These are phyloP conservation scores for Drosophila phalerata DNA, from an alignment of 2,888 invertebrate genomes.

Conservation along the genomic window DNA sequence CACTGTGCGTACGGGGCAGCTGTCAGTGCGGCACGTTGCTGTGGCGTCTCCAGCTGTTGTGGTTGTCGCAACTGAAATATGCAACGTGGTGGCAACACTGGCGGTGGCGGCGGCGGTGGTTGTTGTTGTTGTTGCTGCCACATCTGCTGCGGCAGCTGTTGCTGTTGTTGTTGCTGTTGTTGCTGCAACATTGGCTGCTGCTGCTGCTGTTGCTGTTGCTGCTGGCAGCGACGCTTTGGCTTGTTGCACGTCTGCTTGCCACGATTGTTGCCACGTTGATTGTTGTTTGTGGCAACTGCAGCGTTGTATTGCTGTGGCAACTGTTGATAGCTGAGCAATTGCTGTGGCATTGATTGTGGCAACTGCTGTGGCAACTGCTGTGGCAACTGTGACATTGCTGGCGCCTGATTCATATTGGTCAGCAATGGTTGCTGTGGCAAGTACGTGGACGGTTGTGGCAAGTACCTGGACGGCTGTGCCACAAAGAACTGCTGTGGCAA, in stretches of 20 bases:
- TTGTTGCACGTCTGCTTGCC: slow-evolving; percentile 1
- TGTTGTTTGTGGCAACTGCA: not conserved
- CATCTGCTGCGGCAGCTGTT: not conserved
- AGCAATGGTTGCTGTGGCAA: not conserved
- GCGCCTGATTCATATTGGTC: no score
- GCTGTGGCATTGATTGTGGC: not conserved
- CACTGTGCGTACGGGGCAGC: not conserved
- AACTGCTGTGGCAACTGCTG: not conserved
- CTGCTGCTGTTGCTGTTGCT: not conserved
- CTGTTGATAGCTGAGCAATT: not conserved
- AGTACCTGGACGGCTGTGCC: not conserved
- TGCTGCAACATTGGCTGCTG: not conserved
- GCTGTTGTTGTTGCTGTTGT: not conserved
- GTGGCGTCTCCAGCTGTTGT: not conserved
- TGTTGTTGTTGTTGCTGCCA: not conserved
- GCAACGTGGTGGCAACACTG: not conserved
- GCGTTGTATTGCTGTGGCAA: not conserved
- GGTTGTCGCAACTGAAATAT: not conserved
- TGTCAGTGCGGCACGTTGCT: not conserved
- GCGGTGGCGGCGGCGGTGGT: not conserved
- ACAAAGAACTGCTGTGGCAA: not conserved
- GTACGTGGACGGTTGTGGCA: not conserved
- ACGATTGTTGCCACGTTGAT: not conserved
- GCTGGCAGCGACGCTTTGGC: slow-evolving; percentile 3
- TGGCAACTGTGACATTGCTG: not conserved